These are phyloP conservation scores for Actenoides hombroni DNA, from an alignment of 2,113 vertebrate species.

Conservation along the genomic window DNA sequence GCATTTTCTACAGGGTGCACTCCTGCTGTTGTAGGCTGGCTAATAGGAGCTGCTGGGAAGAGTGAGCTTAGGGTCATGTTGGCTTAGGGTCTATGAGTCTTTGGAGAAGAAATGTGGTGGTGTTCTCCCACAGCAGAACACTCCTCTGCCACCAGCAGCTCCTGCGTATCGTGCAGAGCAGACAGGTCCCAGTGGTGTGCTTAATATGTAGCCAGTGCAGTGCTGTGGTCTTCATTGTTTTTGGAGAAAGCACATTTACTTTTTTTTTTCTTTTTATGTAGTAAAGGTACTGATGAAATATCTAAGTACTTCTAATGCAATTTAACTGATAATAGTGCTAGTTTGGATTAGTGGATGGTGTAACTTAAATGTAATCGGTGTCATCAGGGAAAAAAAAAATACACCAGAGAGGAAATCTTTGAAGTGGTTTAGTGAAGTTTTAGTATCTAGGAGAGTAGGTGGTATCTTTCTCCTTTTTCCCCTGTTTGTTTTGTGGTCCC, in stretches of 20 bases:
- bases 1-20: too few relatives aligned
- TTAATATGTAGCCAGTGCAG: not conserved
- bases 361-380: not conserved
- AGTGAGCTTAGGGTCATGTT: not conserved
- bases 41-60: not conserved
- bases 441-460: too few relatives aligned
- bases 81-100: rapidly evolving
- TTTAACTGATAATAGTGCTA: not conserved
- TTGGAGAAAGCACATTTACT: too few relatives aligned
- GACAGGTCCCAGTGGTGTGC: not conserved
- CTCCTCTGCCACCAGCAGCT: not conserved
- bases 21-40: not conserved
- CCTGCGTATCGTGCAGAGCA: not conserved
- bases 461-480: not conserved
- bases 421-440: not conserved
- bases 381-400: not conserved
- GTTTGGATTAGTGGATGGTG: not conserved
- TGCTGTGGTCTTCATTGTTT: not conserved
- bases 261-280: not conserved
- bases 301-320: not conserved
- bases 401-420: not conserved
- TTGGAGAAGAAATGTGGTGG: not conserved
- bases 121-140: not conserved
- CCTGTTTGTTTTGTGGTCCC: not conserved
- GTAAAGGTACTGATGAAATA: not conserved